Conservation (phyloP, 2,888 invertebrate genomes). For the Leucophenga maculata region DNA sequence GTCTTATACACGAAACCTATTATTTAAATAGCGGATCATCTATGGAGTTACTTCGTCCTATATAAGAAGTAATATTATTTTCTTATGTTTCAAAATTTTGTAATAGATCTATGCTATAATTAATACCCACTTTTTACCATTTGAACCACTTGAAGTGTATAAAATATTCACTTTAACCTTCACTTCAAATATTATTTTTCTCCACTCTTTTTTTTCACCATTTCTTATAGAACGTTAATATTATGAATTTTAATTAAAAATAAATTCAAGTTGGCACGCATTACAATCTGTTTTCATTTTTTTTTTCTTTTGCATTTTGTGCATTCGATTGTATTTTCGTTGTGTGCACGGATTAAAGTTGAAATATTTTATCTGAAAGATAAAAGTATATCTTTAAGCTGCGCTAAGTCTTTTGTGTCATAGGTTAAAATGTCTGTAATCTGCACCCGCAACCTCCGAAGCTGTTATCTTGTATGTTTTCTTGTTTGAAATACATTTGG, state of each 20-base stretch:
- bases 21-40: too few relatives aligned
- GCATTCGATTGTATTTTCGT: conserved; percentile 20
- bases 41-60: too few relatives aligned
- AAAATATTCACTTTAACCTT: neutral
- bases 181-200: conserved; percentile 34
- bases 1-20: too few relatives aligned
- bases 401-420: too few relatives aligned
- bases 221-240: conserved; percentile 45
- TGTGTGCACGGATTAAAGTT: neutral
- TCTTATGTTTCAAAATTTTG: too few relatives aligned
- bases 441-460: neutral
- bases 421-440: too few relatives aligned
- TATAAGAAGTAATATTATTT: too few relatives aligned
- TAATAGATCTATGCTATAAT: too few relatives aligned
- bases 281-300: conserved; percentile 1
- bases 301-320: too few relatives aligned
- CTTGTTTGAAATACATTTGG: neutral
- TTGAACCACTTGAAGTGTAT: conserved; percentile 32
- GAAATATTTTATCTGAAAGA: neutral
- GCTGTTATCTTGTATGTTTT: neutral
- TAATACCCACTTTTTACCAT: too few relatives aligned
- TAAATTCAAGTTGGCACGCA: conserved; percentile 48
- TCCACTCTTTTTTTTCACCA: conserved; percentile 43
- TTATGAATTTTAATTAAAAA: conserved; percentile 60
- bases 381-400: too few relatives aligned